A percentile compares a stretch with the other conserved stretches of the same genome.
Conservation (phyloP, 2,797 vertebrate species). For the Hippoglossus hippoglossus region DNA sequence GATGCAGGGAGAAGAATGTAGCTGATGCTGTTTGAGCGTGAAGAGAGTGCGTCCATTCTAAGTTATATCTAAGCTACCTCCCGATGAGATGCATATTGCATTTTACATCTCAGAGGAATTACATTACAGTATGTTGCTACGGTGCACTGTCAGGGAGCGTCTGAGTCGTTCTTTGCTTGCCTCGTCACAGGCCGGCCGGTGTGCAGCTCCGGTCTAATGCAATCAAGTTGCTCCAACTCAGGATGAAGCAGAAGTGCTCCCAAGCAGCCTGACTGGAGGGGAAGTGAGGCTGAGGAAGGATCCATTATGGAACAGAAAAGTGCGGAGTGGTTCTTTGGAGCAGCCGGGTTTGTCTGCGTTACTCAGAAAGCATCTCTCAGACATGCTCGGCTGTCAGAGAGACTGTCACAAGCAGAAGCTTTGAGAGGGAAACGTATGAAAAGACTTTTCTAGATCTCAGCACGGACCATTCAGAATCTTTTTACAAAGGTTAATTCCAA, state of each 20-base stretch:
- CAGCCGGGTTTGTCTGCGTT: conserved; percentile 33
- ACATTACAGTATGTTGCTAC: conserved; percentile 76
- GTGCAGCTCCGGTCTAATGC: conserved; percentile 79
- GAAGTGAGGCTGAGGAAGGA: conserved; percentile 57
- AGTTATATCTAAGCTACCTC: conserved; percentile 69
- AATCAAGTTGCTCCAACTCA: conserved; percentile 80
- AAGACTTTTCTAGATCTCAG: conserved; percentile 20
- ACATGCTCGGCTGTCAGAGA: conserved; percentile 28
- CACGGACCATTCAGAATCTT: conserved; percentile 8
- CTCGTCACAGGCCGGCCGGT: conserved; percentile 68
- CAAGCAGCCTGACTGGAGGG: conserved; percentile 53
- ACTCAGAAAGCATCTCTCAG: conserved; percentile 42
- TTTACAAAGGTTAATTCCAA: not conserved
- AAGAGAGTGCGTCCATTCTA: conserved; percentile 33
- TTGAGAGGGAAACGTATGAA: conserved; percentile 31
- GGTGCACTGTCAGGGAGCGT: conserved; percentile 79
- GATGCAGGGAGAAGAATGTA: conserved; percentile 39
- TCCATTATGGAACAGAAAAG: conserved; percentile 56
- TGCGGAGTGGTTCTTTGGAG: conserved; percentile 35
- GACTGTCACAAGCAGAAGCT: conserved; percentile 20
- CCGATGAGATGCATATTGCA: conserved; percentile 75
- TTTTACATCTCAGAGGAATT: conserved; percentile 85
- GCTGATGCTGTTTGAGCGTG: conserved; percentile 36
- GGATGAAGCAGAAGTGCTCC: conserved; percentile 79
- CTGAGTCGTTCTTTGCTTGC: conserved; percentile 72